phyloP scores from a whole-genome alignment of 2,888 invertebrate genomes.

The Brenthis daphne region DNA sequence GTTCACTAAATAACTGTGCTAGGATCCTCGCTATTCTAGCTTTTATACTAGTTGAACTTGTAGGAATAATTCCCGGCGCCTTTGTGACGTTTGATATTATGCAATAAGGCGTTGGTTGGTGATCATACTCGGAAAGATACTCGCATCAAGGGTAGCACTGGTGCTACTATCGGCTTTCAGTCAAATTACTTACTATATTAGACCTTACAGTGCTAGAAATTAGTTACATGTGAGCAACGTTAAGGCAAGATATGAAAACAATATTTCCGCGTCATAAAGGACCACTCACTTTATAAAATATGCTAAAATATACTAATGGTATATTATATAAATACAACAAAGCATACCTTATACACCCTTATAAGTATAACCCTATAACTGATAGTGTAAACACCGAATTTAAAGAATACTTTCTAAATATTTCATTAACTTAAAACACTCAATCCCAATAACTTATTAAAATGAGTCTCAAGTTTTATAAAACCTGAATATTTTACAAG shows the following conservation, averaged over 20 bases:
- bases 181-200: constrained; percentile 78
- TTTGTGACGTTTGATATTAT: constrained; percentile 52
- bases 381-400: no score
- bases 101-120: constrained; percentile 42
- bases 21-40: constrained; percentile 52
- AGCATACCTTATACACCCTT: no score
- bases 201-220: constrained; percentile 76
- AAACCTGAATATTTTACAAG: no score
- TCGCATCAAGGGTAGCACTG: constrained; percentile 40
- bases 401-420: no score
- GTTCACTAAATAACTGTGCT: constrained; percentile 65
- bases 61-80: constrained; percentile 70
- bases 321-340: not conserved
- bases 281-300: constrained; percentile 49
- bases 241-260: constrained; percentile 29
- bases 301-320: constrained; percentile 29
- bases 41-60: constrained; percentile 71
- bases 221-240: constrained; percentile 44
- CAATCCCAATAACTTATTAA: no score
- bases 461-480: no score
- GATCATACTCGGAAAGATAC: constrained; percentile 34
- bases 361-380: no score
- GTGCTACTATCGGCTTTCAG: constrained; percentile 41
- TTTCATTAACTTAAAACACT: no score
- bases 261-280: constrained; percentile 71